phyloP scores from a whole-genome alignment of 2,797 vertebrate species.

The Hipposideros larvatus region DNA sequence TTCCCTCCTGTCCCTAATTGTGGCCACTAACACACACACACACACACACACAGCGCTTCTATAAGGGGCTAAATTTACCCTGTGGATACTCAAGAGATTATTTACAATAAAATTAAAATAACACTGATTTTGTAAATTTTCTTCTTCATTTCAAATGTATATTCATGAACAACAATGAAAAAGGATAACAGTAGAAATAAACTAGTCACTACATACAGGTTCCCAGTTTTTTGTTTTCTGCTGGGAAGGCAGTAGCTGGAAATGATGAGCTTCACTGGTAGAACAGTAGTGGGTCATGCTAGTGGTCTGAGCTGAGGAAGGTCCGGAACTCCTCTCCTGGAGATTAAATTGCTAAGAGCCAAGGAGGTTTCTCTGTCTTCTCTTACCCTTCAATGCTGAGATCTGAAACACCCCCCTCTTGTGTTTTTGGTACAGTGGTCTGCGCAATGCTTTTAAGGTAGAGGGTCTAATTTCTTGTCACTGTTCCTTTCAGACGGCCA shows the following conservation, averaged over 20 bases:
- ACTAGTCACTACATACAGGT: neutral
- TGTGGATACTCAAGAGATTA: neutral
- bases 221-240: neutral
- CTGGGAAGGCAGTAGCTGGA: neutral
- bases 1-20: neutral
- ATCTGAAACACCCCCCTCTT: neutral
- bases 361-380: neutral
- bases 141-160: neutral
- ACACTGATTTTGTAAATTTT: neutral
- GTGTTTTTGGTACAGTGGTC: neutral
- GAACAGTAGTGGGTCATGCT: neutral
- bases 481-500: constrained; percentile 91
- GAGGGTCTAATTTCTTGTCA: neutral
- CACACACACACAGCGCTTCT: neutral
- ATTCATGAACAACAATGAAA: neutral
- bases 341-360: neutral
- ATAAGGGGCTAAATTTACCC: neutral
- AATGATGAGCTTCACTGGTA: neutral
- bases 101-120: neutral
- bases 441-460: neutral
- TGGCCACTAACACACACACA: neutral
- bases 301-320: neutral
- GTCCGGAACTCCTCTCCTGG: neutral
- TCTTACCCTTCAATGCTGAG: neutral
- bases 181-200: neutral